Percentiles rank a stretch among this genome's conserved stretches.
Evolutionary conservation across 53 echinoderm and acorn worm species (phyloP).

Genomic region (Echinometra lucunter): DNA sequence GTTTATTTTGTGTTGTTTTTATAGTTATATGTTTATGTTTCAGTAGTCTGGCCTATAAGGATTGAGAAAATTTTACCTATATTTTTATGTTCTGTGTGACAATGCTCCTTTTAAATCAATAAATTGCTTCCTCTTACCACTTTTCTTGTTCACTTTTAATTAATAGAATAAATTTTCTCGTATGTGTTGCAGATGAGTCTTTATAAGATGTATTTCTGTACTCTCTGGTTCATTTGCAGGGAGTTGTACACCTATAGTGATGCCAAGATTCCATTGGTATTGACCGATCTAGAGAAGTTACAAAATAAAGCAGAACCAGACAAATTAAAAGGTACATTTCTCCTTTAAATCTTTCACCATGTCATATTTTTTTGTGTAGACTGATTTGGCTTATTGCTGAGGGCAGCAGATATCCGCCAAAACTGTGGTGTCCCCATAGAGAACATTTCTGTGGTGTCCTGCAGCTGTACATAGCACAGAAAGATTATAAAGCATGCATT

Average conservation of each 20-base stretch:
- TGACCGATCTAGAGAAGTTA: slow-evolving; percentile 85
- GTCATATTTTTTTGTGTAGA: too few species aligned
- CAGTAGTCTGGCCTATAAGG: neutral
- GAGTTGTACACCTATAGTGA: slow-evolving; percentile 79
- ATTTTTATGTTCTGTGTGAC: neutral
- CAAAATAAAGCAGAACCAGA: slow-evolving; percentile 67
- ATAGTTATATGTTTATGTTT: too few species aligned
- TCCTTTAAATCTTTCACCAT: neutral
- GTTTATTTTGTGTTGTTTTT: too few species aligned
- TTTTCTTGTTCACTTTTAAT: neutral
- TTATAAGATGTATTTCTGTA: neutral
- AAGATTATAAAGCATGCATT: too few species aligned
- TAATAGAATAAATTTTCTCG: neutral
- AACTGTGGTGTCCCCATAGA: neutral
- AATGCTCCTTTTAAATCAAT: neutral
- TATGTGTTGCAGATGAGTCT: neutral
- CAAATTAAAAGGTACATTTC: neutral
- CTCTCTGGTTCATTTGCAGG: slow-evolving; percentile 63
- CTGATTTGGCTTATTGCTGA: too few species aligned
- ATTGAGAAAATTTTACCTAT: neutral
- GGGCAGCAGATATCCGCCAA: too few species aligned
- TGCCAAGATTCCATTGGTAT: slow-evolving; percentile 73
- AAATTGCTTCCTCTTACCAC: neutral
- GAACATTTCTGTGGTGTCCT: too few species aligned
- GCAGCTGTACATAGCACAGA: too few species aligned